phyloP scores from a whole-genome alignment of 2,113 vertebrate species.

The Campylomormyrus tamandua region DNA sequence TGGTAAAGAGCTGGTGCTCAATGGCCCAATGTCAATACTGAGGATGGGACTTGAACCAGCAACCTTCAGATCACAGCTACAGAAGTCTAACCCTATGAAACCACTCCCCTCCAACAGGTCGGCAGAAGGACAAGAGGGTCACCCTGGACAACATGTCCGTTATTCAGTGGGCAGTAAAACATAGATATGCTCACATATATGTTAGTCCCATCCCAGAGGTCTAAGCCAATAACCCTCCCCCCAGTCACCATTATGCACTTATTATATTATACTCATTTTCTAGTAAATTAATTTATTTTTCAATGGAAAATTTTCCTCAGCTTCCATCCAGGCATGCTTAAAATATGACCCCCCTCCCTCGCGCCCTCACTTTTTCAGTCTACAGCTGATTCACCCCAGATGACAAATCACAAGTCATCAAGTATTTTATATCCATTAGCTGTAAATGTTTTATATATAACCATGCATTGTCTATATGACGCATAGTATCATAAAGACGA shows the following conservation, averaged over 20 bases:
- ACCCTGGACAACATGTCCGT: background rate
- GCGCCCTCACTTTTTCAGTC: background rate
- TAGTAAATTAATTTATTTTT: background rate
- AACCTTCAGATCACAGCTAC: background rate
- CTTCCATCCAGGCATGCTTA: background rate
- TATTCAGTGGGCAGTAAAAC: background rate
- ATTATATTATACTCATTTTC: background rate
- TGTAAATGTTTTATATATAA: background rate
- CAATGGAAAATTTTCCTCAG: background rate
- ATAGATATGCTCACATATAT: background rate
- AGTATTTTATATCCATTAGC: background rate
- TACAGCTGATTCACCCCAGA: background rate
- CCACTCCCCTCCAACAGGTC: background rate
- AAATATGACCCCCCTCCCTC: background rate
- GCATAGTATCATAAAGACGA: background rate
- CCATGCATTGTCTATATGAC: background rate
- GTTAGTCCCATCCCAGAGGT: background rate
- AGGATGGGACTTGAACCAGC: background rate
- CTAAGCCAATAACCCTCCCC: background rate
- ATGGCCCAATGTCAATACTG: background rate
- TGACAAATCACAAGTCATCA: background rate
- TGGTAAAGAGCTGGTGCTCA: background rate
- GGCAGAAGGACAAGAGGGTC: background rate
- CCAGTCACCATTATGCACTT: background rate
- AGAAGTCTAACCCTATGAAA: background rate